These are phyloP conservation scores for Calycopis cecrops DNA, from an alignment of 1,140 invertebrate genomes.

Conservation along the genomic window DNA sequence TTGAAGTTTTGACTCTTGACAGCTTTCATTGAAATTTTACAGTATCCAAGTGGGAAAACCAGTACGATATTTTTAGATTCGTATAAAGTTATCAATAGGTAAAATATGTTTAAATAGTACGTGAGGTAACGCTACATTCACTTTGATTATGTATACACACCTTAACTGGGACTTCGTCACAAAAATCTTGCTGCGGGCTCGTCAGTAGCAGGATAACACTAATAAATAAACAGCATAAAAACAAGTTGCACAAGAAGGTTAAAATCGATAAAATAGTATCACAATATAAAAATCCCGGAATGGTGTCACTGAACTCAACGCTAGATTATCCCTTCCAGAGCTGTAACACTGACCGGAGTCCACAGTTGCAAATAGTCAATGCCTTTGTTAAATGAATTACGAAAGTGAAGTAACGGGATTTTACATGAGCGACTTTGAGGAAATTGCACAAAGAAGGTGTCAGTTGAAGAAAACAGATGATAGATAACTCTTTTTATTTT, in stretches of 20 bases:
- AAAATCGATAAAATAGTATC: conserved; percentile 64
- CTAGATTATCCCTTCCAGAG: conserved; percentile 35
- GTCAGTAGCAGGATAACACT: conserved; percentile 46
- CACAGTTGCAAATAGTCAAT: conserved; percentile 47
- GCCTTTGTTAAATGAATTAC: conserved; percentile 64
- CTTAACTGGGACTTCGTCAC: conserved; percentile 57
- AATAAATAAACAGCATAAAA: conserved; percentile 67
- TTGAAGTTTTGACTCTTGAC: not conserved
- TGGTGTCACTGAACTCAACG: conserved; percentile 43
- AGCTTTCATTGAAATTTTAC: not conserved
- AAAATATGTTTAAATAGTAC: conserved; percentile 18
- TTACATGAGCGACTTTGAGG: conserved; percentile 53
- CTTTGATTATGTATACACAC: conserved; percentile 35
- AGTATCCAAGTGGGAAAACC: conserved; percentile 14
- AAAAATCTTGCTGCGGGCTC: conserved; percentile 53
- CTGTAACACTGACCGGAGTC: conserved; percentile 35
- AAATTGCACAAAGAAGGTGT: conserved; percentile 68
- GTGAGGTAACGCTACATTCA: conserved; percentile 14
- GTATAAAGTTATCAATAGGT: conserved; percentile 28
- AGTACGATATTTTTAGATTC: conserved; percentile 33
- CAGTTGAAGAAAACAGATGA: conserved; percentile 44
- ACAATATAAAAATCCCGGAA: conserved; percentile 42
- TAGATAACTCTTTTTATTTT: conserved; percentile 15
- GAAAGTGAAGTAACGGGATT: conserved; percentile 66
- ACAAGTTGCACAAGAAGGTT: conserved; percentile 51